Evolutionary conservation across 2,797 vertebrate species (phyloP), one percentile per base, ranked within the genome.

Genomic region (Lacerta viridis): DNA sequence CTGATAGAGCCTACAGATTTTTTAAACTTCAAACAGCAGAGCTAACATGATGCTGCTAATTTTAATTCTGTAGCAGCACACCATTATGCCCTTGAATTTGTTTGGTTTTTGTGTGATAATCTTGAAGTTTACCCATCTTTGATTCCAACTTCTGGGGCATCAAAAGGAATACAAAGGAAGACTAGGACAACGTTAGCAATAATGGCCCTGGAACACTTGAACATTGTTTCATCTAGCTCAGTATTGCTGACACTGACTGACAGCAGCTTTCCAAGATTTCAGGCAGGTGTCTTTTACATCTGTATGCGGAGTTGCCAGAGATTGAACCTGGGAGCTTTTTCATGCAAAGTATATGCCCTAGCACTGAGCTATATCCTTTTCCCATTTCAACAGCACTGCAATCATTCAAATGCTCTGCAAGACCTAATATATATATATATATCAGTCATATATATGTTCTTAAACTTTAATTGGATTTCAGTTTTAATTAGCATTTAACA

Each of bases 391-490:
- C 13, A 87, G 11, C 59, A 46, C 1, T 75, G 5, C 17, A 9
- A 64, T 92, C 41, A 7, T 39, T 23, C 0, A 13, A 36, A 41
- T 77, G 33, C n/a, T 20, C 18, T 87, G 41, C 72, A 39, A 23
- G 39, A 81, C 10, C 78, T 25, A 82, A 7, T n/a, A n/a, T n/a
- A n/a, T n/a, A n/a, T n/a, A n/a, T n/a, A n/a, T n/a, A n/a, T n/a
- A n/a, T 74, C 36, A 81, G 68, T 50, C 10, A 20, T 75, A 82
- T 68, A 2, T 87, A 87, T 92, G 15, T 36, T 74, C 41, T 85
- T 83, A 3, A 66, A 82, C n/a, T 87, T 77, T 64, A 69, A 92
- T 91, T 87, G 41, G 29, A 86, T 90, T 92, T 80, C 39, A 91
- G 39, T 41, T 87, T 85, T 77, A 83, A 83, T 78, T 83, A 71